Percentiles rank a stretch among this genome's conserved stretches.
Evolutionary conservation across 2,113 vertebrate genomes (phyloP).

Genomic region (Himantopus leucocephalus): DNA sequence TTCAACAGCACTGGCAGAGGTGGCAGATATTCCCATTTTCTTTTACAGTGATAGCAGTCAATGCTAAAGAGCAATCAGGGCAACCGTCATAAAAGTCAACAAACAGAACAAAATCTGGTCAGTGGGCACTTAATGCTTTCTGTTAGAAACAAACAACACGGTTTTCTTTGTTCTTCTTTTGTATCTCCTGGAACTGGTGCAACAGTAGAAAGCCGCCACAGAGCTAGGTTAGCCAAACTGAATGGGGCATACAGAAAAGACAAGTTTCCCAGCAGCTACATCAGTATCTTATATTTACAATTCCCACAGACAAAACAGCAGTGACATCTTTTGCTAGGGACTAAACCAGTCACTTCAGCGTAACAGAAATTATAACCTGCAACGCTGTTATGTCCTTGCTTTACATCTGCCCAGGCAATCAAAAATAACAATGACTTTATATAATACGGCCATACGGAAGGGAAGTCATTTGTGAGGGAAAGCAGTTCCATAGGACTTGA

Average conservation of each 20-base stretch:
- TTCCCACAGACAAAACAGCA: not conserved
- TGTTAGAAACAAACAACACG: not conserved
- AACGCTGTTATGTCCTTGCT: not conserved
- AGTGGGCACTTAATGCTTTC: not conserved
- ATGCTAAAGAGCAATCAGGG: not conserved
- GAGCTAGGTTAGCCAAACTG: not conserved
- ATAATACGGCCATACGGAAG: accelerated
- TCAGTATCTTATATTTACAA: accelerated
- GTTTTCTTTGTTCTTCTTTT: not conserved
- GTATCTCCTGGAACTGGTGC: not conserved
- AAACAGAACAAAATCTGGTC: not conserved
- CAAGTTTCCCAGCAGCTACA: not conserved
- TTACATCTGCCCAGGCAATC: not conserved
- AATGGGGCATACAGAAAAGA: accelerated
- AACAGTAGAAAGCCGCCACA: not conserved
- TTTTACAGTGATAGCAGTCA: not conserved
- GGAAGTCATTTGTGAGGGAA: accelerated
- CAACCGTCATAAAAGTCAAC: not conserved
- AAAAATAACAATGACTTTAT: not conserved
- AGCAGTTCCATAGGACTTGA: not conserved
- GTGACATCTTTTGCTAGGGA: accelerated
- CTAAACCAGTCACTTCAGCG: not conserved
- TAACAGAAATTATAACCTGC: not conserved
- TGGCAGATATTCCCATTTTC: not conserved
- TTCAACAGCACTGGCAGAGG: not conserved